Conservation (phyloP, 2,888 invertebrate genomes). For the Perizoma affinitatum region DNA sequence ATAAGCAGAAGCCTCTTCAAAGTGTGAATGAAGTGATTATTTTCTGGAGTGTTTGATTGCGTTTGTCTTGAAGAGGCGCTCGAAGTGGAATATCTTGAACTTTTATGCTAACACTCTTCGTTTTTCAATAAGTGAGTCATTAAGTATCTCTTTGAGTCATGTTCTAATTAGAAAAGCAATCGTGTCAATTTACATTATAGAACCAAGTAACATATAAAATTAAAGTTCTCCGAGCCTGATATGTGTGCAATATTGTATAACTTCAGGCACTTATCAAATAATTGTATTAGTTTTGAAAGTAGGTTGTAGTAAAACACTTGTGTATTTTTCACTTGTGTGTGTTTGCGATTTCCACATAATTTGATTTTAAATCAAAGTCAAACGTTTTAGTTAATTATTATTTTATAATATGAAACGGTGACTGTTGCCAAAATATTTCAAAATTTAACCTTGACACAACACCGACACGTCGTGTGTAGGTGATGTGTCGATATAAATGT, state of each 20-base stretch:
- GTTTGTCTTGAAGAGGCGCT: constrained; percentile 70
- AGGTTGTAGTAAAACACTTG: too few species aligned
- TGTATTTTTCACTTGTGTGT: not conserved
- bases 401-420: constrained; percentile 38
- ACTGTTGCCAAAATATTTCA: constrained; percentile 64
- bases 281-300: too few species aligned
- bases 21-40: constrained; percentile 30
- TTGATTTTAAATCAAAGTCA: not conserved
- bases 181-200: not conserved
- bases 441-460: constrained; percentile 65
- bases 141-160: constrained; percentile 5
- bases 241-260: too few species aligned
- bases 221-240: too few species aligned
- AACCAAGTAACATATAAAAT: too few species aligned
- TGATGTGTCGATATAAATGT: constrained; percentile 70
- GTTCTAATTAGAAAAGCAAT: constrained; percentile 8
- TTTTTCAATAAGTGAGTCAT: constrained; percentile 22
- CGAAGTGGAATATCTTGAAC: constrained; percentile 43
- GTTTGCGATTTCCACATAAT: not conserved
- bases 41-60: constrained; percentile 32
- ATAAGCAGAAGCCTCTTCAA: constrained; percentile 40
- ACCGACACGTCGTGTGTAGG: constrained; percentile 59
- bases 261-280: too few species aligned
- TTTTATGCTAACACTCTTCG: constrained; percentile 23
- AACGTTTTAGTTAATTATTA: not conserved